A percentile compares a stretch with the other conserved stretches of the same genome.
Conservation (phyloP, 2,888 invertebrate species). For the Zeuzera pyrina region DNA sequence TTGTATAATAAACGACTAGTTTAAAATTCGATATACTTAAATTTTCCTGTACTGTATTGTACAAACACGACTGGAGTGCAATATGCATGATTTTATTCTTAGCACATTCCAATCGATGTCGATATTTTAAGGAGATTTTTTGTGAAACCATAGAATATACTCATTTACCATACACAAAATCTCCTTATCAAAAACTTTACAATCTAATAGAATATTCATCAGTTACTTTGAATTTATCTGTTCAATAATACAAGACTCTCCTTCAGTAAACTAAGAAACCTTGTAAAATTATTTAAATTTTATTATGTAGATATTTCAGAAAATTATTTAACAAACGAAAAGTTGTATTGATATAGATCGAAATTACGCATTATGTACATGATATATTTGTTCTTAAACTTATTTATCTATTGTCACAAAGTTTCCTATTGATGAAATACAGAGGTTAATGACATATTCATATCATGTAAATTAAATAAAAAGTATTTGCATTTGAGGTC, state of each 20-base stretch:
- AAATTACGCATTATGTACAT: not conserved
- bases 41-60: slow-evolving; percentile 12
- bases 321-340: slow-evolving; percentile 3
- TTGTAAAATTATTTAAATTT: no score
- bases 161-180: no score
- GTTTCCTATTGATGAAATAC: slow-evolving; percentile 47
- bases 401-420: slow-evolving; percentile 41
- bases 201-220: no score
- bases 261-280: no score
- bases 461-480: slow-evolving; percentile 67
- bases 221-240: no score
- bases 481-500: slow-evolving; percentile 74
- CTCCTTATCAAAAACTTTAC: no score
- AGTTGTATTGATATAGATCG: slow-evolving; percentile 5
- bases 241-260: no score
- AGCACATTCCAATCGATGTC: slow-evolving; percentile 61
- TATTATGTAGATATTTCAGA: no score
- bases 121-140: no score
- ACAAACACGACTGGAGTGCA: slow-evolving; percentile 45
- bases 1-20: slow-evolving; percentile 54
- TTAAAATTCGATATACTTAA: slow-evolving; percentile 43
- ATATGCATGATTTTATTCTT: slow-evolving; percentile 64
- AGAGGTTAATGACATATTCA: slow-evolving; percentile 71
- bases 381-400: not conserved
- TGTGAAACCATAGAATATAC: slow-evolving; percentile 10